A percentile compares a stretch with the other conserved stretches of the same genome.
These are phyloP conservation scores for Cygnus buccinator DNA, from an alignment of 2,113 vertebrate genomes.

Conservation along the genomic window DNA sequence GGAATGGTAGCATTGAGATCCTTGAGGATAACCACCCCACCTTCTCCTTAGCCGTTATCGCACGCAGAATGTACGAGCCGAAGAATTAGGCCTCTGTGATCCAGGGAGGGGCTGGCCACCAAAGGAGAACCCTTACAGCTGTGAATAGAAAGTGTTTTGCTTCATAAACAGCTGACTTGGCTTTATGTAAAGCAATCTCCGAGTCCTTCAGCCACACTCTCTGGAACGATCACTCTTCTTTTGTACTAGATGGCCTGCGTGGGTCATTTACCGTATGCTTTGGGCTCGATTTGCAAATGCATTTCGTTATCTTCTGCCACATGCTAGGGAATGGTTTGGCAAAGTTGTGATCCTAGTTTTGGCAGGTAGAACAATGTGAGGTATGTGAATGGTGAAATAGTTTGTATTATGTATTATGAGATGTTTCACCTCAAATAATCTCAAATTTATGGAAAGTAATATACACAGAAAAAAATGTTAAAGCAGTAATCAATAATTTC, in stretches of 20 bases:
- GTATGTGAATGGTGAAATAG: not conserved
- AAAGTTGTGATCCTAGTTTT: rapidly evolving
- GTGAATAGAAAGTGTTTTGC: not conserved
- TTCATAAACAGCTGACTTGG: not conserved
- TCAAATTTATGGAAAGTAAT: not conserved
- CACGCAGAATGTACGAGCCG: rapidly evolving
- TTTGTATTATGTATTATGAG: not conserved
- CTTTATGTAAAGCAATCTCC: not conserved
- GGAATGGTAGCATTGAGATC: not conserved
- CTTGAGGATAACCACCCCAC: not conserved
- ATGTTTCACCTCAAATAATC: not conserved
- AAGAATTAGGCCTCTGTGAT: not conserved
- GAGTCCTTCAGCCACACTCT: not conserved
- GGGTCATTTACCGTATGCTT: not conserved
- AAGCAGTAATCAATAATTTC: not conserved
- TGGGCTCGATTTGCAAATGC: not conserved
- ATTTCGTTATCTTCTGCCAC: not conserved
- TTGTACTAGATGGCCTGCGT: not conserved
- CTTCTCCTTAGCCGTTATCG: not conserved
- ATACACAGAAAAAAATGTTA: not conserved
- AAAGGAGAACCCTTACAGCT: not conserved
- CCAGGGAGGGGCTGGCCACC: not conserved
- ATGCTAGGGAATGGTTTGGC: not conserved
- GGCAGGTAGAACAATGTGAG: not conserved
- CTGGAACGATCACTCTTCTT: not conserved